These are phyloP conservation scores for Hycleus cichorii DNA, from an alignment of 1,140 invertebrate genomes.

Conservation along the genomic window DNA sequence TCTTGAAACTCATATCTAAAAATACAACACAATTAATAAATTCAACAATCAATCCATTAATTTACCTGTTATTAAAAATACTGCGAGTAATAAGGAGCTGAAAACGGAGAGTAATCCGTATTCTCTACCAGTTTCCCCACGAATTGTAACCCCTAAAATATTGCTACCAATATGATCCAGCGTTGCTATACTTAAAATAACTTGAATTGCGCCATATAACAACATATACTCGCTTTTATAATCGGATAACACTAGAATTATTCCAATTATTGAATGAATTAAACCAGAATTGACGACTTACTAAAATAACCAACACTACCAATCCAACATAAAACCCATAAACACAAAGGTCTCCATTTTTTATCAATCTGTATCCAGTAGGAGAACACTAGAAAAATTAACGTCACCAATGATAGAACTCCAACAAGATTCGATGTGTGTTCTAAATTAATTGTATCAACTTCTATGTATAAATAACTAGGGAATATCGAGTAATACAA, in stretches of 20 bases:
- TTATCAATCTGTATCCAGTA: slow-evolving; percentile 28
- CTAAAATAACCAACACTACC: slow-evolving; percentile 31
- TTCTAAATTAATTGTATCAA: slow-evolving; percentile 7
- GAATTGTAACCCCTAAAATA: slow-evolving; percentile 23
- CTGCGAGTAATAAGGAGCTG: slow-evolving; percentile 19
- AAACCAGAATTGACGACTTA: slow-evolving; percentile 12
- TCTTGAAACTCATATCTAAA: slow-evolving; percentile 32
- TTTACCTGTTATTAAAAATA: slow-evolving; percentile 27
- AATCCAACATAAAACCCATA: slow-evolving; percentile 29
- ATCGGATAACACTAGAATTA: slow-evolving; percentile 29
- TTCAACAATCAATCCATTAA: not conserved
- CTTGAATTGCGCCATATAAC: slow-evolving; percentile 28
- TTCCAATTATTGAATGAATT: too few species aligned
- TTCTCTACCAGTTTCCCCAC: slow-evolving; percentile 28
- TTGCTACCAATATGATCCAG: slow-evolving; percentile 27
- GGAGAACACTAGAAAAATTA: slow-evolving; percentile 22
- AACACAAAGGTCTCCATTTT: slow-evolving; percentile 22
- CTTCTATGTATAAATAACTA: slow-evolving; percentile 24
- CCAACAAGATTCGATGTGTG: slow-evolving; percentile 21
- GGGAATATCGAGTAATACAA: slow-evolving; percentile 32
- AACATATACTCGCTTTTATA: slow-evolving; percentile 22
- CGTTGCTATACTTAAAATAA: slow-evolving; percentile 29
- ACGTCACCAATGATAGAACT: slow-evolving; percentile 14
- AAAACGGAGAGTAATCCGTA: slow-evolving; percentile 20
- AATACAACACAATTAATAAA: slow-evolving; percentile 13